Conservation (phyloP, 1,140 invertebrate genomes). For the Oryctes rhinoceros region DNA sequence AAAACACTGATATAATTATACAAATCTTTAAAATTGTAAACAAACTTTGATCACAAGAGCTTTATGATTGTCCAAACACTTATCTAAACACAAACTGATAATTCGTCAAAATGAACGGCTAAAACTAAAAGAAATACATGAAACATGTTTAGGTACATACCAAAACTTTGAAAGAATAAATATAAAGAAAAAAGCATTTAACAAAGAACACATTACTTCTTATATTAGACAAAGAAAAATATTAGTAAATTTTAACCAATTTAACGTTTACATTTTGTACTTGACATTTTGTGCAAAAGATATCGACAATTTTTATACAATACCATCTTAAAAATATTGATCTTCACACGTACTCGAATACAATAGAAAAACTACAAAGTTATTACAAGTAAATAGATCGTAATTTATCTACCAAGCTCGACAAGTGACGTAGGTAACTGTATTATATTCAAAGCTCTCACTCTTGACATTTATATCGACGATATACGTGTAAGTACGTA, state of each 20-base stretch:
- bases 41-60: constrained; percentile 17
- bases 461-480: too few species aligned
- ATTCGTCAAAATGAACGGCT: not conserved
- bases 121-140: not conserved
- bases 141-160: not conserved
- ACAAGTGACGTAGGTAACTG: too few species aligned
- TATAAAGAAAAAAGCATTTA: not conserved
- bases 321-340: not conserved
- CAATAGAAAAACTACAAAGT: not conserved
- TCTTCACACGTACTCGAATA: not conserved
- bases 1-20: constrained; percentile 5
- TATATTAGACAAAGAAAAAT: not conserved
- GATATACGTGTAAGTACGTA: too few species aligned
- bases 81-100: not conserved
- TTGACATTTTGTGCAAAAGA: constrained; percentile 1
- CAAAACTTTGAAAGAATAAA: not conserved
- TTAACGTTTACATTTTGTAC: not conserved
- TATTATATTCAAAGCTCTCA: too few species aligned
- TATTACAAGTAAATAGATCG: not conserved
- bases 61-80: constrained; percentile 8
- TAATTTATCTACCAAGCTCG: too few species aligned
- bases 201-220: not conserved
- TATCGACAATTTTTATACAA: not conserved
- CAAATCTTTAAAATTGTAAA: not conserved
- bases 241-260: not conserved